Percentiles rank a stretch among this genome's conserved stretches.
phyloP scores from a whole-genome alignment of 2,888 invertebrate genomes.

The Thecophora atra region DNA sequence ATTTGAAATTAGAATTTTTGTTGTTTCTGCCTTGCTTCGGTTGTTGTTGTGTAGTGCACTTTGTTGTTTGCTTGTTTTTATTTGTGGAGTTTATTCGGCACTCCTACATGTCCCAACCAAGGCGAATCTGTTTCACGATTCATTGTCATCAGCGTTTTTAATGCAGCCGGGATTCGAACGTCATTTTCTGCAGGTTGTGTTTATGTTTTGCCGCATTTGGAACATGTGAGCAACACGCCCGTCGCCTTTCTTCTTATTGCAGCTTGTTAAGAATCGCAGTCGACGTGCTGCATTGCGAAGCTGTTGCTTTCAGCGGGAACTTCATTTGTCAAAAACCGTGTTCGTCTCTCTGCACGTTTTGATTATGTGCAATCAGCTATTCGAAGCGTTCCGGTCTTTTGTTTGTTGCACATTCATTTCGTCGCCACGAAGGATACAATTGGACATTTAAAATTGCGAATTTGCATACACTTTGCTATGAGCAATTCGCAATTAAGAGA shows the following conservation, averaged over 20 bases:
- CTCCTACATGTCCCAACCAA: background rate
- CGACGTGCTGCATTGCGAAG: background rate
- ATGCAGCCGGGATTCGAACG: background rate
- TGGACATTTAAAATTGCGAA: no score
- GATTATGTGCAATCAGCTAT: no score
- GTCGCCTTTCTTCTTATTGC: background rate
- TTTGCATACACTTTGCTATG: no score
- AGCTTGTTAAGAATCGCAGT: background rate
- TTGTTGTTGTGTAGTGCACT: background rate
- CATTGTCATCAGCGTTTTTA: background rate
- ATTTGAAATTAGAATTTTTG: conserved; percentile 11
- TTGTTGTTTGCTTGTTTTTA: conserved; percentile 4
- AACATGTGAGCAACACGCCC: background rate
- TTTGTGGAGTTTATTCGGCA: background rate
- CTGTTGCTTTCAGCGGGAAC: background rate
- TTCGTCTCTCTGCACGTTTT: background rate
- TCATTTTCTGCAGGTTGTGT: background rate
- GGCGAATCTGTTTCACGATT: background rate
- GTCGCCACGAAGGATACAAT: no score
- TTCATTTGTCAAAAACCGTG: conserved; percentile 17
- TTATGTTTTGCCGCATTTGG: background rate
- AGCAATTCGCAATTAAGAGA: no score
- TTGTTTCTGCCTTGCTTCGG: background rate
- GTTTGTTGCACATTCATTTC: no score
- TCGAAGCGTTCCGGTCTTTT: no score